phyloP scores from a whole-genome alignment of 1,140 invertebrate species.

The Drosophila obscura region DNA sequence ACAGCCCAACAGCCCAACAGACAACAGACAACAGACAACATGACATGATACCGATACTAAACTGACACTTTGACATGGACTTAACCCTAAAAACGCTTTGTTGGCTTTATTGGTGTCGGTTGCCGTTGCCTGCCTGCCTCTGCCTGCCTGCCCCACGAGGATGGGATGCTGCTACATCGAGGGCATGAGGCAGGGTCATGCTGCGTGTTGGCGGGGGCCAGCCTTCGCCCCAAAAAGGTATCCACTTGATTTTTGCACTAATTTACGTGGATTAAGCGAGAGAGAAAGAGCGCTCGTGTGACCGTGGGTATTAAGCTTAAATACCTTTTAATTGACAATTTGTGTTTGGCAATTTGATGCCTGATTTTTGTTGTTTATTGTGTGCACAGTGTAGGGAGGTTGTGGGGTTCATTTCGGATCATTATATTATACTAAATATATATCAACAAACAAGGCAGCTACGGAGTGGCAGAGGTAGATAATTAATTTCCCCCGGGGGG shows the following conservation, averaged over 20 bases:
- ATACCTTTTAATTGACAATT: constrained; percentile 83
- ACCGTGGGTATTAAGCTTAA: constrained; percentile 79
- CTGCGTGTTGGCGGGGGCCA: constrained; percentile 17
- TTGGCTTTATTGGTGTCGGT: constrained; percentile 82
- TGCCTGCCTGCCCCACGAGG: constrained; percentile 8
- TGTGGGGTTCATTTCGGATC: neutral
- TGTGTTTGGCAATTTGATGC: constrained; percentile 66
- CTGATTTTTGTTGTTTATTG: constrained; percentile 70
- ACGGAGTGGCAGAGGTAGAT: no score
- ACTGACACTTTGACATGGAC: constrained; percentile 84
- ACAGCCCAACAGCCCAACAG: constrained; percentile 31
- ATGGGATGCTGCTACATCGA: neutral
- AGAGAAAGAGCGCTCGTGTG: constrained; percentile 22
- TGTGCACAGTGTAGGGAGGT: constrained; percentile 11
- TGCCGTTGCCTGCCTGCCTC: constrained; percentile 52
- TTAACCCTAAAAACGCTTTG: constrained; percentile 83
- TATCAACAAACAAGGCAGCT: neutral
- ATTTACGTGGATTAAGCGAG: constrained; percentile 78
- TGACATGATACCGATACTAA: constrained; percentile 84
- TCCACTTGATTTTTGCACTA: constrained; percentile 82
- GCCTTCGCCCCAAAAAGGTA: constrained; percentile 52
- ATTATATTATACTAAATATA: constrained; percentile 34
- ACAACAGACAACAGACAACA: constrained; percentile 53
- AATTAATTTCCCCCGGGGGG: constrained; percentile 8
- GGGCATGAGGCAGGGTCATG: constrained; percentile 17